Conservation (phyloP, 1,140 invertebrate species). For the Parapsyche elsis region DNA sequence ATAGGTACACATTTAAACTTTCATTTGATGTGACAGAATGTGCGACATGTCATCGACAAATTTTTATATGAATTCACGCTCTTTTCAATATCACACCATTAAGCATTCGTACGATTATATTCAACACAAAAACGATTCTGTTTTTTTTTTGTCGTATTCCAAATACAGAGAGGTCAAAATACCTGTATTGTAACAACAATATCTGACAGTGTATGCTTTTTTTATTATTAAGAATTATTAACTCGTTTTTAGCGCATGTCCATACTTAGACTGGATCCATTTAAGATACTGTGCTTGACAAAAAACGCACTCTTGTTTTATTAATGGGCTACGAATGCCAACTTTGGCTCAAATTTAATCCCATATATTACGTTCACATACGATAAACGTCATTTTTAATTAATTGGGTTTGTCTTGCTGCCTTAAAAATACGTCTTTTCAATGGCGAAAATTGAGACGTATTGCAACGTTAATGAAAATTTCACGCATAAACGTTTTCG, state of each 20-base stretch:
- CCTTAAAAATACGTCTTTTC: background rate
- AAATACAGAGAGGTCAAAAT: background rate
- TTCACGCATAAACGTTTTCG: background rate
- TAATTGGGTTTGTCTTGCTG: background rate
- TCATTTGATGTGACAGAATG: too few relatives aligned
- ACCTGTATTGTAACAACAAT: constrained; percentile 8
- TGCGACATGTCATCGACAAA: background rate
- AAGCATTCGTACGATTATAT: background rate
- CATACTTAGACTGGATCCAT: background rate
- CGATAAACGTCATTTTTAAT: background rate
- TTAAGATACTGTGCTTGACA: background rate
- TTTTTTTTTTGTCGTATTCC: background rate
- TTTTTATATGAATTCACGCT: background rate
- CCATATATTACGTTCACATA: background rate
- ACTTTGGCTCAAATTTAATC: background rate
- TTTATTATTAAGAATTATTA: constrained; percentile 17
- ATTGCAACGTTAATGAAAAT: background rate
- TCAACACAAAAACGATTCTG: background rate
- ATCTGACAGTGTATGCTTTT: constrained; percentile 13
- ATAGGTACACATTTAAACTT: too few relatives aligned
- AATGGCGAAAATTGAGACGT: background rate
- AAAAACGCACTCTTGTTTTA: constrained; percentile 1
- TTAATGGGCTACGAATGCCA: background rate
- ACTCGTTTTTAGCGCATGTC: constrained; percentile 9
- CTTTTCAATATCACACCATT: background rate